Evolutionary conservation across 2,888 invertebrate species (phyloP).

Genomic region (Pammene aurita): DNA sequence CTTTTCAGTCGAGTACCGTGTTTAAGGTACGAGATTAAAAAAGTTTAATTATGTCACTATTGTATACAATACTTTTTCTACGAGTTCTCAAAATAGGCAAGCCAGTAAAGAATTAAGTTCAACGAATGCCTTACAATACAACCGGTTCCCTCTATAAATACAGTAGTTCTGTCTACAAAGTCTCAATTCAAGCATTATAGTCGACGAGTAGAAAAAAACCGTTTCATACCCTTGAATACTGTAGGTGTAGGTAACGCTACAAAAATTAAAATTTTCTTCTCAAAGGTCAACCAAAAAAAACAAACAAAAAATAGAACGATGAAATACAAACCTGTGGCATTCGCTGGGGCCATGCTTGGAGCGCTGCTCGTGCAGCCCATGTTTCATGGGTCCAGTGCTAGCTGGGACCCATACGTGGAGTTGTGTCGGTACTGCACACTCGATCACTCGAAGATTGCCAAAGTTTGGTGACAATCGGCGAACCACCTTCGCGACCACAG

Average conservation of each 20-base stretch:
- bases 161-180: no score
- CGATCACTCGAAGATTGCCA: slow-evolving; percentile 37
- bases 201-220: no score
- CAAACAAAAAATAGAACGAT: slow-evolving; percentile 2
- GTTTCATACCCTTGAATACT: background rate
- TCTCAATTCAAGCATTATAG: no score
- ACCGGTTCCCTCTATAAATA: no score
- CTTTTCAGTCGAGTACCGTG: no score
- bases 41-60: no score
- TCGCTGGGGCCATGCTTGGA: slow-evolving; percentile 61
- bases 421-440: slow-evolving; percentile 38
- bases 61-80: no score
- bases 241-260: background rate
- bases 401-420: slow-evolving; percentile 49
- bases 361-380: slow-evolving; percentile 81
- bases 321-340: slow-evolving; percentile 61
- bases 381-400: slow-evolving; percentile 49
- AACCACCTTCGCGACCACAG: slow-evolving; percentile 5
- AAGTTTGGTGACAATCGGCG: slow-evolving; percentile 16
- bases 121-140: no score
- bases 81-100: no score
- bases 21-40: no score
- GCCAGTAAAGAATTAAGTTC: no score
- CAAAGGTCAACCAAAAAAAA: slow-evolving; percentile 10
- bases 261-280: background rate